Evolutionary conservation across 2,888 invertebrate genomes (phyloP), one percentile per base, ranked within the genome.

Genomic region (Cosmia pyralina): DNA sequence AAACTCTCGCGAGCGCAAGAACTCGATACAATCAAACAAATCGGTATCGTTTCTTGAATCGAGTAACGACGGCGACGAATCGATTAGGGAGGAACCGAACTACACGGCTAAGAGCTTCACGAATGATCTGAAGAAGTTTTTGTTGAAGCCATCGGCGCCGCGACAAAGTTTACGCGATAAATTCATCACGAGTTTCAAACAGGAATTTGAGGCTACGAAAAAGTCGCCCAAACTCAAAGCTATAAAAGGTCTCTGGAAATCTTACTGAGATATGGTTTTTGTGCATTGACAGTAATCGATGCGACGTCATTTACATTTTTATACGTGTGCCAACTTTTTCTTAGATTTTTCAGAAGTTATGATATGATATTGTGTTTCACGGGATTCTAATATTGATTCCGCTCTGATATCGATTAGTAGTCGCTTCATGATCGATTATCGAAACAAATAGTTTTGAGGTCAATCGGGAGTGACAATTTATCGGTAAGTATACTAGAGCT

Each of bases 51-150:
- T 96, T 75, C 88, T 96, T 13, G 96, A 95, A 80, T 96, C 96
- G 78, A 93, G 69, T 53, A 69, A 92, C 85, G 95, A 95, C 15
- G 95, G 91, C 84, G 95, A 95, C 19, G 95, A 93, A 69, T 92
- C 94, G 67, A 86, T 77, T 59, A 94, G 94, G 62, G 96, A 96
- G 79, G 96, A 96, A 81, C 94, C 96, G 2, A 96, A 96, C 67
- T 96, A 96, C 76, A 96, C 96, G 19, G 96, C 96, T 8, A 96
- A 94, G 82, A 96, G 96, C 85, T 96, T 96, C 87, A 96, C 96
- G 8, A 96, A 96, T 77, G 96, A 96, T 82, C 85, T 96, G 78
- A 96, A 96, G 87, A 94, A 93, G 90, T 96, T 96, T 78, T 88
- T 96, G 1, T 83, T 96, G 66, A 95, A 94, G 73, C 96, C 96